phyloP scores from a whole-genome alignment of 2,888 invertebrate genomes.

The Lasioglossum malachurum region DNA sequence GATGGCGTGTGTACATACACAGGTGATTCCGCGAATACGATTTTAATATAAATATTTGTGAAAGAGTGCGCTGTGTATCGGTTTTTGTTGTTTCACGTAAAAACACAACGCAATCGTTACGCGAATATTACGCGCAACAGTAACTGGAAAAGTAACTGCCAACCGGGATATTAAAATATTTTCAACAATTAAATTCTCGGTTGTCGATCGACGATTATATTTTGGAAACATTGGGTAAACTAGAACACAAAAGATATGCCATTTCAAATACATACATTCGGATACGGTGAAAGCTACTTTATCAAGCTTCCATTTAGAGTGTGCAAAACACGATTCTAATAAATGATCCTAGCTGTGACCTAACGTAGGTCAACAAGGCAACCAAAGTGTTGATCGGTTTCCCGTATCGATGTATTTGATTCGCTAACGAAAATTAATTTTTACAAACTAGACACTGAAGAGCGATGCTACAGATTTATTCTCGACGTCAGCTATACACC shows the following conservation, averaged over 20 bases:
- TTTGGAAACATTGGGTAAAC: not conserved
- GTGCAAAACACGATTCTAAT: not conserved
- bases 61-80: not conserved
- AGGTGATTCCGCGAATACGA: not conserved
- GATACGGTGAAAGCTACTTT: not conserved
- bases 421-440: not conserved
- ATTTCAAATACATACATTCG: not conserved
- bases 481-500: not conserved
- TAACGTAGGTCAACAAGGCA: not conserved
- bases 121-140: not conserved
- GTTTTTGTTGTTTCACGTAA: not conserved
- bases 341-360: no score
- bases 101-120: conserved; percentile 2
- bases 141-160: not conserved
- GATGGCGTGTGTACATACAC: no score
- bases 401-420: not conserved
- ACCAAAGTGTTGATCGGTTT: not conserved
- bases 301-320: not conserved
- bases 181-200: not conserved
- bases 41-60: conserved; percentile 7
- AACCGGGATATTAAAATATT: not conserved
- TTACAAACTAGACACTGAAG: not conserved
- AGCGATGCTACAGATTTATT: not conserved
- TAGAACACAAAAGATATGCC: not conserved
- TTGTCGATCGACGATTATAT: not conserved